Evolutionary conservation across 2,797 vertebrate species (phyloP), one percentile per base, ranked within the genome.

Genomic region (Galaxias olidus): DNA sequence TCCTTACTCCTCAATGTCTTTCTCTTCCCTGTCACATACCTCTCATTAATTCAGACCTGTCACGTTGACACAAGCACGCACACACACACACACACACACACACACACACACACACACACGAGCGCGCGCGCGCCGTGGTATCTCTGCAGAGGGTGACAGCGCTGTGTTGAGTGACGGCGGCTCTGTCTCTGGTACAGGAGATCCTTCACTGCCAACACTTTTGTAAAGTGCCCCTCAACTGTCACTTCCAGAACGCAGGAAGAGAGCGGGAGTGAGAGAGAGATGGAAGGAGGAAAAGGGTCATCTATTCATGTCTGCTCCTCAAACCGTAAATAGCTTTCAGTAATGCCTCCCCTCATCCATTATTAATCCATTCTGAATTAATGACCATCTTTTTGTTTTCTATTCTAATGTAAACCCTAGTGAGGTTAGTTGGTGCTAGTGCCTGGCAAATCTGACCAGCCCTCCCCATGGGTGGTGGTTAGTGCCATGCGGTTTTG

Each of bases 1-100:
- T 86, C 75, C 76, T 84, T 79, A 72, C 79, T 75, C 44, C 62
- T 83, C 82, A 74, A 78, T 41, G 71, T 85, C 85, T 44, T 56
- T 72, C 69, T 80, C 76, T 78, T 8, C 44, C 67, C 73, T 81
- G 79, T 86, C 50, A 10, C 84, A 74, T 84, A 87, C 87, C 87
- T 87, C 83, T 91, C 82, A 80, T 90, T 92, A 92, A 90, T 81
- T 87, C 87, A 90, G 86, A 73, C 72, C 79, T 78, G 74, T 89
- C 91, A 89, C 74, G 72, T 51, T 42, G 40, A 84, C 1, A 66
- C 76, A 76, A 64, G 54, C 53, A 60, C 42, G 69, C 55, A 55
- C 61, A n/a, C 66, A 68, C 59, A 52, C 57, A 51, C 41, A 50
- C 55, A 59, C 64, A 48, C 64, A 58, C 48, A 61, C 65, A 50